These are phyloP conservation scores for Engystomops pustulosus DNA, from an alignment of 2,113 vertebrate species.

Conservation along the genomic window DNA sequence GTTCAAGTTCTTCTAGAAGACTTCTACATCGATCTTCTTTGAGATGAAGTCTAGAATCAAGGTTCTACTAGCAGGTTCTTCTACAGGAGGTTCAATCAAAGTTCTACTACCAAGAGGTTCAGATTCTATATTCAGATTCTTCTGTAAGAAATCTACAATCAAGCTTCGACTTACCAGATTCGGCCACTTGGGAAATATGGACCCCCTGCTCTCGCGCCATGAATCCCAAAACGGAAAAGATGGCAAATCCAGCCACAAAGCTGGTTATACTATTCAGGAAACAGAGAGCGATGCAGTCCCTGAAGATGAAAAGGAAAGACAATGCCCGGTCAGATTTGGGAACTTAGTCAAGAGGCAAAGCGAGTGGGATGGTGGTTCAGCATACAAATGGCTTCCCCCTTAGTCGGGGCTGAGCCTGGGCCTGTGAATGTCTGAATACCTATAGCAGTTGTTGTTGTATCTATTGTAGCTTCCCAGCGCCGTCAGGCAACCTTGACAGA, in stretches of 20 bases:
- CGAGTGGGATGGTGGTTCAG: no score
- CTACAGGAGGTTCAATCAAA: background rate
- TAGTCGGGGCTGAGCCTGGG: background rate
- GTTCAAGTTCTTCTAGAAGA: background rate
- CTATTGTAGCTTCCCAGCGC: constrained; percentile 94
- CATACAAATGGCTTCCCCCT: background rate
- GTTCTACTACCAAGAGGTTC: background rate
- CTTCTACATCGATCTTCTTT: background rate
- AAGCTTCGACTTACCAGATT: constrained; percentile 69
- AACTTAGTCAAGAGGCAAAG: background rate
- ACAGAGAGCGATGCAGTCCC: constrained; percentile 86
- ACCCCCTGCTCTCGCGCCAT: constrained; percentile 74
- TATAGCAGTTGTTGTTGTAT: constrained; percentile 92
- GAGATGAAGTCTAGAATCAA: background rate
- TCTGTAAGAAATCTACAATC: background rate
- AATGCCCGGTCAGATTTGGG: background rate
- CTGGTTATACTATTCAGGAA: constrained; percentile 85
- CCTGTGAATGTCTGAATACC: constrained; percentile 67
- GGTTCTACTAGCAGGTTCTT: no score
- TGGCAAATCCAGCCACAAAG: constrained; percentile 85
- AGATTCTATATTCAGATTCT: background rate
- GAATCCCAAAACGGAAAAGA: constrained; percentile 87
- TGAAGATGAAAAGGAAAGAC: constrained; percentile 59
- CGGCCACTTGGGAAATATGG: constrained; percentile 70
- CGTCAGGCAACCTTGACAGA: constrained; percentile 87